Percentiles rank a stretch among this genome's conserved stretches.
Conservation (phyloP, 1,140 invertebrate species). For the Popillia japonica region DNA sequence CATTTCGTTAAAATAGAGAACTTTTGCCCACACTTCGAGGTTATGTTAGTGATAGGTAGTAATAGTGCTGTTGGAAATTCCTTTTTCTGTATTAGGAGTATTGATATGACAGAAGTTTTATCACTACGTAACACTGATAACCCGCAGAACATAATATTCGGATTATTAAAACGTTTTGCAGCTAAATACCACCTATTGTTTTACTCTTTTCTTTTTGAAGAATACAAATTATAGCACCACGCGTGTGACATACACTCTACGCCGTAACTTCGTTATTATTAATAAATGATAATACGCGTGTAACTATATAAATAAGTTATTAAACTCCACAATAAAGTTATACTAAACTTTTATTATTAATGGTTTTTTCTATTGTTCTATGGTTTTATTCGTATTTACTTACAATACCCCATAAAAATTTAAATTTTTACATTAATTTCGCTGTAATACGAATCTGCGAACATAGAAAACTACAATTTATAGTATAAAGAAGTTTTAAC, state of each 20-base stretch:
- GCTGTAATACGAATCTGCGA: too few species aligned
- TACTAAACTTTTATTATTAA: too few species aligned
- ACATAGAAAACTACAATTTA: too few species aligned
- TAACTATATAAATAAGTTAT: not conserved
- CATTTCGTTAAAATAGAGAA: slow-evolving; percentile 15
- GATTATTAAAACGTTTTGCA: slow-evolving; percentile 4
- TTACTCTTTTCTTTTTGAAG: not conserved
- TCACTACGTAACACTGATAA: slow-evolving; percentile 28
- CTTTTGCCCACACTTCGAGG: not conserved
- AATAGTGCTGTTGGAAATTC: not conserved
- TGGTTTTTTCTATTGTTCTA: too few species aligned
- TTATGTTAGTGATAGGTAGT: not conserved
- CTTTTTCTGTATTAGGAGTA: not conserved
- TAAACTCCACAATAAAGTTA: too few species aligned
- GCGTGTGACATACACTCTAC: slow-evolving; percentile 12
- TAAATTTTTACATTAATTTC: too few species aligned
- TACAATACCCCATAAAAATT: too few species aligned
- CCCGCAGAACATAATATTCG: slow-evolving; percentile 12
- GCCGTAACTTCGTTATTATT: not conserved
- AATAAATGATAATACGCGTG: not conserved
- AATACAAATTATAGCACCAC: slow-evolving; percentile 12
- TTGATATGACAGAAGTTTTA: slow-evolving; percentile 20
- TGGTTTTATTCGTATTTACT: too few species aligned
- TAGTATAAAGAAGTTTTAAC: too few species aligned
- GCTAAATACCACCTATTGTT: slow-evolving; percentile 14